Conservation (phyloP, 2,888 invertebrate genomes). For the Synergus itoensis region DNA sequence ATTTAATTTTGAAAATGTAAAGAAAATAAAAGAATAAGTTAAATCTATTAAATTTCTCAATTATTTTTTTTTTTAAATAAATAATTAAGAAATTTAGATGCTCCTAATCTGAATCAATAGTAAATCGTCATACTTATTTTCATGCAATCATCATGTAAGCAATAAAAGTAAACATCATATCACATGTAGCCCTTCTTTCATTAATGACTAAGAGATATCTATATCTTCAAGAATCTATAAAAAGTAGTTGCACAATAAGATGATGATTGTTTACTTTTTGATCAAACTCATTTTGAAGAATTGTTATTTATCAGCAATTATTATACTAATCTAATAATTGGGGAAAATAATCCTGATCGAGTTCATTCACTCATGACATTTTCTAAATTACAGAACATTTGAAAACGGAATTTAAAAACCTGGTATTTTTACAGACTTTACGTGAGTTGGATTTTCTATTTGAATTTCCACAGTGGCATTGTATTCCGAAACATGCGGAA, state of each 20-base stretch:
- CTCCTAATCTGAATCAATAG: neutral
- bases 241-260: neutral
- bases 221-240: neutral
- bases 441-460: neutral
- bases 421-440: neutral
- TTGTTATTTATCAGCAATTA: neutral
- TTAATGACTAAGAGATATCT: neutral
- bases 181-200: neutral
- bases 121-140: neutral
- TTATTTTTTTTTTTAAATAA: no score
- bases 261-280: neutral
- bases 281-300: neutral
- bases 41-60: neutral
- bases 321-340: neutral
- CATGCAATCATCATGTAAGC: neutral
- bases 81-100: neutral
- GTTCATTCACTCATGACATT: neutral
- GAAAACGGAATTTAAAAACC: neutral
- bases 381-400: no score
- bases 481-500: neutral
- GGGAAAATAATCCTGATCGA: neutral
- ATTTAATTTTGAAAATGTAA: neutral
- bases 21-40: neutral
- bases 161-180: neutral
- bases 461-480: neutral